phyloP scores from a whole-genome alignment of 2,113 vertebrate species.

The Sialia sialis region DNA sequence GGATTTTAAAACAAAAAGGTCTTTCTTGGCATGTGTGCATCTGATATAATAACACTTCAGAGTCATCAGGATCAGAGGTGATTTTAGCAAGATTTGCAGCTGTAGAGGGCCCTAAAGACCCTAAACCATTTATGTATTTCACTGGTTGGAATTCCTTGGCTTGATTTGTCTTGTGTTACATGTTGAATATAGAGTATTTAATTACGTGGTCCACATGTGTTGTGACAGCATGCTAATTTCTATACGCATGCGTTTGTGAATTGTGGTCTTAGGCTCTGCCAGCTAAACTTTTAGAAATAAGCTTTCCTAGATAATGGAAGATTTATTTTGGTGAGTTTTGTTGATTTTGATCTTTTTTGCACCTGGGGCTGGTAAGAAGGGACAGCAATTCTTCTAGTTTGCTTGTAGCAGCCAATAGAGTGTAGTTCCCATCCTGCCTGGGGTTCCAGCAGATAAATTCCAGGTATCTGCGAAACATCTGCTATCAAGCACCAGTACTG shows the following conservation, averaged over 20 bases:
- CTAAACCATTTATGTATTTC: background rate
- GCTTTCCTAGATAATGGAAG: background rate
- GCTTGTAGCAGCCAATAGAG: background rate
- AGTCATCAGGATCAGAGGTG: background rate
- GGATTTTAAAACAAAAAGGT: background rate
- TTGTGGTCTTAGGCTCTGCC: background rate
- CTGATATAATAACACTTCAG: background rate
- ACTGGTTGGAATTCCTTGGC: background rate
- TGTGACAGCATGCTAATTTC: background rate
- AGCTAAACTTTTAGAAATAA: background rate
- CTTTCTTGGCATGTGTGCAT: background rate
- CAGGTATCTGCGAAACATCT: background rate
- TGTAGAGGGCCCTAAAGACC: background rate
- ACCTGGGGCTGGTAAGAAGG: background rate
- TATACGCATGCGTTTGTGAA: background rate
- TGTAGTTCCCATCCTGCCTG: background rate
- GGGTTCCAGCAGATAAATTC: background rate
- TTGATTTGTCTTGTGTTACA: background rate
- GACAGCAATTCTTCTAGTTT: background rate
- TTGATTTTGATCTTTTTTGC: background rate
- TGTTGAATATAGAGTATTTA: background rate
- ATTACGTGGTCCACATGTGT: background rate
- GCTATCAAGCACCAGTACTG: background rate
- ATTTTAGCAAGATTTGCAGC: background rate
- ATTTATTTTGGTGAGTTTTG: background rate